phyloP scores from a whole-genome alignment of 2,888 invertebrate species.

The Heliconius charithonia region DNA sequence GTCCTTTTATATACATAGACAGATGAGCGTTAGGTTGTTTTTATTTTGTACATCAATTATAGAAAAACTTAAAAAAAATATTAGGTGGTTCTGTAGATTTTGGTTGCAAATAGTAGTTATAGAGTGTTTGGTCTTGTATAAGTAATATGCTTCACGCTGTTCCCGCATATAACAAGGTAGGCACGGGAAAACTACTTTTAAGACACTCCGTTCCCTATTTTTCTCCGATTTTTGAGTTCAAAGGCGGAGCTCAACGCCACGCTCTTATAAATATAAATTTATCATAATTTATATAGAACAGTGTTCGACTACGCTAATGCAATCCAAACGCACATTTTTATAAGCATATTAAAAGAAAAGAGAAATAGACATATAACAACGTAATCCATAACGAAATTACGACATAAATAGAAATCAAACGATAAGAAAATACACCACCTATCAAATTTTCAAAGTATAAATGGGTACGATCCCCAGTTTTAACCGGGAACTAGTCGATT shows the following conservation, averaged over 20 bases:
- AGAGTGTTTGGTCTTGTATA: too few relatives aligned
- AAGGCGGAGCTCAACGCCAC: too few relatives aligned
- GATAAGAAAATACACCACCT: not conserved
- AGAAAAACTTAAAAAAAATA: too few relatives aligned
- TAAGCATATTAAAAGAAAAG: too few relatives aligned
- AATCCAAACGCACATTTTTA: too few relatives aligned
- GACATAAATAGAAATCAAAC: too few relatives aligned
- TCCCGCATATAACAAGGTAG: too few relatives aligned
- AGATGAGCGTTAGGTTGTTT: not conserved
- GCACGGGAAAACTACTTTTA: too few relatives aligned
- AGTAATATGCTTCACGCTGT: too few relatives aligned
- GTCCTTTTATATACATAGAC: too few relatives aligned
- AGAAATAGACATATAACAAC: not conserved
- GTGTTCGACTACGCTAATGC: not conserved
- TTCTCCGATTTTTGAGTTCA: too few relatives aligned
- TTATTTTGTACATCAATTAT: not conserved
- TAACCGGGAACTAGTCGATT: not conserved
- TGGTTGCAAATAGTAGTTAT: not conserved
- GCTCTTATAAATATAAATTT: not conserved
- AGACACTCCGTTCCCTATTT: too few relatives aligned
- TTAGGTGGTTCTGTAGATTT: not conserved
- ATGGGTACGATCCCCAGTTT: constrained; percentile 2
- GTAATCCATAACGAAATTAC: not conserved
- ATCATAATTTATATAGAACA: not conserved
- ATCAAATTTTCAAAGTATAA: constrained; percentile 24